phyloP scores from a whole-genome alignment of 2,888 invertebrate species.

The Ophioninae sp. region DNA sequence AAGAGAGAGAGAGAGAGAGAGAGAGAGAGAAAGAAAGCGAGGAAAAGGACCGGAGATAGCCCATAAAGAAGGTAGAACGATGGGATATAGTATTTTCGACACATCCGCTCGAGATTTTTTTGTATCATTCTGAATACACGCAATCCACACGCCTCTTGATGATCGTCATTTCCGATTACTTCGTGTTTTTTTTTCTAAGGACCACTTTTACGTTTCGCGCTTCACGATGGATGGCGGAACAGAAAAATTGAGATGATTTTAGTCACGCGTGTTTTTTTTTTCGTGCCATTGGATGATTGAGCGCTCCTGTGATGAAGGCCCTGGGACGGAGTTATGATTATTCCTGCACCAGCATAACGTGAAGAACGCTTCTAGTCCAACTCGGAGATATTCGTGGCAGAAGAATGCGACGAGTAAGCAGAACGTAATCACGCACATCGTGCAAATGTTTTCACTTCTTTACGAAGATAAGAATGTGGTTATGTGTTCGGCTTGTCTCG shows the following conservation, averaged over 20 bases:
- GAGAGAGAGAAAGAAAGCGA: neutral
- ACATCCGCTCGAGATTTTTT: constrained; percentile 49
- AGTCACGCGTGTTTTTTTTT: constrained; percentile 44
- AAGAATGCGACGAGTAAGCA: constrained; percentile 58
- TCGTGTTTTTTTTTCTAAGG: constrained; percentile 23
- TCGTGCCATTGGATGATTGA: constrained; percentile 8
- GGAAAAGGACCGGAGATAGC: no score
- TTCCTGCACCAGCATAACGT: constrained; percentile 6
- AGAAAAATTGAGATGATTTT: constrained; percentile 47
- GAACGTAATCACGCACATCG: constrained; percentile 44
- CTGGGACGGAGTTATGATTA: neutral
- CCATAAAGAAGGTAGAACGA: constrained; percentile 12
- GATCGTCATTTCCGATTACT: constrained; percentile 54
- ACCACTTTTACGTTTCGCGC: constrained; percentile 1
- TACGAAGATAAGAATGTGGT: constrained; percentile 31
- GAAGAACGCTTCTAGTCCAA: neutral
- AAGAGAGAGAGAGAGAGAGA: neutral
- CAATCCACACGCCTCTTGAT: constrained; percentile 30
- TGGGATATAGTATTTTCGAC: constrained; percentile 37
- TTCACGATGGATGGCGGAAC: constrained; percentile 36
- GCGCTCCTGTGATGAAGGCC: constrained; percentile 1
- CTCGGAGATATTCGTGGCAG: constrained; percentile 27
- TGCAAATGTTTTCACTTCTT: constrained; percentile 60
- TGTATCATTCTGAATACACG: constrained; percentile 26
- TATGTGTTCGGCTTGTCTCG: constrained; percentile 13